Conservation (phyloP, 1,140 invertebrate genomes). For the Drosophila willistoni region DNA sequence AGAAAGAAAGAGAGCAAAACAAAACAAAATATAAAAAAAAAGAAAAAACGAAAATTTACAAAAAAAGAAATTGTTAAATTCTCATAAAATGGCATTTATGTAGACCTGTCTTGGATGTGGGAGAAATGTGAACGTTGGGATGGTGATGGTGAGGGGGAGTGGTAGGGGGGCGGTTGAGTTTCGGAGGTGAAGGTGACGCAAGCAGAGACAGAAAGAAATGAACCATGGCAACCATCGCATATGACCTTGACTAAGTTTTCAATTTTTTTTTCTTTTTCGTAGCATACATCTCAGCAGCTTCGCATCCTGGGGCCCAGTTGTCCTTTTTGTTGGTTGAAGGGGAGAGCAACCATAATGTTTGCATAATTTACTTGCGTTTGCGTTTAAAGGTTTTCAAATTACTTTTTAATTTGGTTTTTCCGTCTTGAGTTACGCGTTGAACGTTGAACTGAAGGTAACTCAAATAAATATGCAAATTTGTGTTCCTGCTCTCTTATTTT, state of each 20-base stretch:
- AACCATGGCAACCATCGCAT: conserved; percentile 62
- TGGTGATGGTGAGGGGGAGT: neutral
- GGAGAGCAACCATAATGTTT: conserved; percentile 69
- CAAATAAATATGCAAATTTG: conserved; percentile 79
- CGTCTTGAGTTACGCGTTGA: conserved; percentile 72
- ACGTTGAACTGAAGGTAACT: conserved; percentile 56
- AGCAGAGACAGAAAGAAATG: conserved; percentile 21
- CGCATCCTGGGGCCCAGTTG: conserved; percentile 42
- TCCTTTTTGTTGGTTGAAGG: conserved; percentile 53
- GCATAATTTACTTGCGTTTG: conserved; percentile 79
- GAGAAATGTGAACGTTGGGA: no score
- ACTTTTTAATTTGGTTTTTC: conserved; percentile 81
- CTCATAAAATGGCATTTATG: conserved; percentile 67
- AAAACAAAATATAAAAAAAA: neutral
- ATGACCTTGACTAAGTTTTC: conserved; percentile 68
- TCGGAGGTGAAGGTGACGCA: conserved; percentile 2
- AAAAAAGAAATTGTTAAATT: conserved; percentile 56
- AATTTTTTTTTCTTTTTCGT: conserved; percentile 3
- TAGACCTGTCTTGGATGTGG: conserved; percentile 4
- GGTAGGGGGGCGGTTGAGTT: neutral
- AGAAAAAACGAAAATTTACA: conserved; percentile 3
- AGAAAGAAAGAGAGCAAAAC: conserved; percentile 7
- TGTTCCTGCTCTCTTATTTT: conserved; percentile 46
- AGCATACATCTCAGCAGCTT: conserved; percentile 2
- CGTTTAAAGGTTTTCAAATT: conserved; percentile 81